Conservation (phyloP, 2,797 vertebrate species). For the Fratercula arctica region DNA sequence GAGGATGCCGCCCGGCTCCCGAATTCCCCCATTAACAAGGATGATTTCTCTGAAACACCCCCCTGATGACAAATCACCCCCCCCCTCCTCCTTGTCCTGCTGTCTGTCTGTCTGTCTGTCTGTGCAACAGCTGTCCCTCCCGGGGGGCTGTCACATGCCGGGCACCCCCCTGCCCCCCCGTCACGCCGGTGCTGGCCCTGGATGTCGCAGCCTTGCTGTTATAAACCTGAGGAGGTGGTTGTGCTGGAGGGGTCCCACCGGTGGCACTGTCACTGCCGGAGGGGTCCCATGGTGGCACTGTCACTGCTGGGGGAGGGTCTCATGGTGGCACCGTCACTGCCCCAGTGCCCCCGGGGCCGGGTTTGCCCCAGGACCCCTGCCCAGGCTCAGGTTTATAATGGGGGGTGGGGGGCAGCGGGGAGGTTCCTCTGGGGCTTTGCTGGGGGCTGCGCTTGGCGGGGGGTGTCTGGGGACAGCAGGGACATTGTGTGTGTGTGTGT, state of each 20-base stretch:
- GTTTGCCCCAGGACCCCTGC: no score
- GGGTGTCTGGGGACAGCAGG: no score
- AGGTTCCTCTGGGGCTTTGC: no score
- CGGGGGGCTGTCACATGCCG: rapidly evolving
- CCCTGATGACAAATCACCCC: neutral
- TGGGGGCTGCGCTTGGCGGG: no score
- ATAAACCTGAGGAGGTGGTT: neutral
- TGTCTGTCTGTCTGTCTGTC: neutral
- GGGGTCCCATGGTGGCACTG: no score
- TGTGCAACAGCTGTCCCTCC: neutral
- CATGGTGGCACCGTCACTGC: neutral
- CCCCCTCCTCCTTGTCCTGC: neutral
- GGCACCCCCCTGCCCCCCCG: neutral
- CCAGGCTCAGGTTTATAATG: no score
- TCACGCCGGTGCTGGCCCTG: neutral
- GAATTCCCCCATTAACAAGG: neutral
- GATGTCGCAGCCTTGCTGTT: neutral
- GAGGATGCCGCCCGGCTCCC: neutral
- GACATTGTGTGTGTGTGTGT: no score
- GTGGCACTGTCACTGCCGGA: neutral
- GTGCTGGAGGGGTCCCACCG: neutral
- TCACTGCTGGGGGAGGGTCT: no score
- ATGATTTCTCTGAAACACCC: neutral
- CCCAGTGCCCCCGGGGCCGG: no score
- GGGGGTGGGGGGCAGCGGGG: no score